Evolutionary conservation across 2,797 vertebrate genomes (phyloP).

Genomic region (Spondyliosoma cantharus): DNA sequence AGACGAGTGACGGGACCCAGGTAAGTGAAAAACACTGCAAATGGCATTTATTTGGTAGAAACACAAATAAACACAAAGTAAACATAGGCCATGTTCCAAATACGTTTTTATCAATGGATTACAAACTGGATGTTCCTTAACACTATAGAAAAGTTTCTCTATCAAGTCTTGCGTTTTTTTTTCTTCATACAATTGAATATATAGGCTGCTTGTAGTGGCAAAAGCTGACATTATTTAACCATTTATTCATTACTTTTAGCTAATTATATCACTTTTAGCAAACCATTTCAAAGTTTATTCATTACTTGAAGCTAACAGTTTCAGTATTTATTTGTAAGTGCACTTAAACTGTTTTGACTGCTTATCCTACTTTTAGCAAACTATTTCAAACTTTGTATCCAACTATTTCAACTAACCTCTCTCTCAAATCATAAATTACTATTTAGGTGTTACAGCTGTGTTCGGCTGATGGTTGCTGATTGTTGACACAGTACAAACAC

Average conservation of each 20-base stretch:
- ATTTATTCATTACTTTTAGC: neutral
- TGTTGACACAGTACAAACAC: neutral
- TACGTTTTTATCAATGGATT: neutral
- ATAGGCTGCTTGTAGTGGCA: neutral
- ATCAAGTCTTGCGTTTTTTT: too few relatives aligned
- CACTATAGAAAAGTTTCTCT: neutral
- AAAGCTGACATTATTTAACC: neutral
- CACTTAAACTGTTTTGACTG: neutral
- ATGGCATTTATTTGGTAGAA: neutral
- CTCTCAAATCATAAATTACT: neutral
- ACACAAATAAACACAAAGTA: neutral
- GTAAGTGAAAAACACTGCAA: neutral
- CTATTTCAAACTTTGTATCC: neutral
- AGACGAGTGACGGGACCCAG: neutral
- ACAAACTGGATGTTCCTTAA: neutral
- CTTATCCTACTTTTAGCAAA: too few relatives aligned
- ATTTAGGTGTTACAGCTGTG: neutral
- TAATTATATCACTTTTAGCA: neutral
- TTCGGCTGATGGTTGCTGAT: neutral
- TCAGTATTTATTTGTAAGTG: too few relatives aligned
- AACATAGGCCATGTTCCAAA: neutral
- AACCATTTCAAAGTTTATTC: neutral
- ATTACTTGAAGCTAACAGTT: neutral
- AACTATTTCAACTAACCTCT: neutral
- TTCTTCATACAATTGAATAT: neutral